phyloP scores from a whole-genome alignment of 2,113 vertebrate species.

The Cheilinus undulatus region DNA sequence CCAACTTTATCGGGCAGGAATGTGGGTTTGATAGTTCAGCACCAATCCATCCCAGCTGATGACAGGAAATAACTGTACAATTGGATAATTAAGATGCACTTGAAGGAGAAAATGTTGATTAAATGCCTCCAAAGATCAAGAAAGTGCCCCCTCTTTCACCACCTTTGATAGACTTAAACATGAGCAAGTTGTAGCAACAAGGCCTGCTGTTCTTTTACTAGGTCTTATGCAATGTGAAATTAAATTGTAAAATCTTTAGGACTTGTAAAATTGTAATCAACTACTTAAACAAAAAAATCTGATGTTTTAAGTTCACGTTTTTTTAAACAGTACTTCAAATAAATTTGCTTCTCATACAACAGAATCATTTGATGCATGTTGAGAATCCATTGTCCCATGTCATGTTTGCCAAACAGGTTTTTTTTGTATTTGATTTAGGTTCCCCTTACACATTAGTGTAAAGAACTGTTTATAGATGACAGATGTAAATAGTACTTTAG shows the following conservation, averaged over 20 bases:
- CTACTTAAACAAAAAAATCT: constrained; percentile 5
- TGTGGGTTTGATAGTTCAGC: neutral
- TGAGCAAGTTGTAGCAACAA: neutral
- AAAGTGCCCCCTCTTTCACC: neutral
- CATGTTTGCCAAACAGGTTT: constrained; percentile 41
- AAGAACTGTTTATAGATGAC: constrained; percentile 62
- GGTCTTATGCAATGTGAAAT: neutral
- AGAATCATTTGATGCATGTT: constrained; percentile 3
- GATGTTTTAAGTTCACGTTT: neutral
- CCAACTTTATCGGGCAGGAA: neutral
- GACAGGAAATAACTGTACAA: neutral
- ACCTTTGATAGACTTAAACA: neutral
- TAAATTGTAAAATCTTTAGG: neutral
- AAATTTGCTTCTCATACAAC: constrained; percentile 1
- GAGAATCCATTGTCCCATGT: constrained; percentile 3
- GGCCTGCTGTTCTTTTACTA: neutral
- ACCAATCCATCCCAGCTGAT: neutral
- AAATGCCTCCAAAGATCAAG: neutral
- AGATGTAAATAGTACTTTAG: constrained; percentile 75
- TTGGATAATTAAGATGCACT: neutral
- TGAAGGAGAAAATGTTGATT: neutral
- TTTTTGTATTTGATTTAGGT: constrained; percentile 38
- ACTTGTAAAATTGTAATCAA: neutral
- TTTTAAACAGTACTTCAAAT: neutral
- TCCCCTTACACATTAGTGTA: constrained; percentile 33